Conservation (phyloP, 2,113 vertebrate genomes). For the Sporophila hypoxantha region DNA sequence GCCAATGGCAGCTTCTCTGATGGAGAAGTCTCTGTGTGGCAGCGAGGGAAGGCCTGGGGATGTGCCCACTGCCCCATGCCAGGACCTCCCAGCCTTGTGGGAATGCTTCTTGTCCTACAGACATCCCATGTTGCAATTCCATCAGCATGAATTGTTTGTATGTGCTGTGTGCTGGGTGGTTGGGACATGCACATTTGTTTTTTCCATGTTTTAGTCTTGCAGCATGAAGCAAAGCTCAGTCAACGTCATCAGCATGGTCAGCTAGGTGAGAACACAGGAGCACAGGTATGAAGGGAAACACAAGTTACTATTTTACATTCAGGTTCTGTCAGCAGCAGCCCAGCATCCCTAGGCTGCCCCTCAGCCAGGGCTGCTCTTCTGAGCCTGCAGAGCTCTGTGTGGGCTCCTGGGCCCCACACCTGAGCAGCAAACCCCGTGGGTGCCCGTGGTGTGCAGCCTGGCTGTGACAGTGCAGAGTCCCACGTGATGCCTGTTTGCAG, state of each 20-base stretch:
- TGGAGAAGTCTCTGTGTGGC: background rate
- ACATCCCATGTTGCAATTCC: background rate
- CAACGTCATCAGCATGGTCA: background rate
- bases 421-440: background rate
- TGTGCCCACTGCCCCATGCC: rapidly evolving
- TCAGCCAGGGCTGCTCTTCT: background rate
- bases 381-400: background rate
- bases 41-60: rapidly evolving
- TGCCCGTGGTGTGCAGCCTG: background rate
- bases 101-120: background rate
- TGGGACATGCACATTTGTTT: rapidly evolving
- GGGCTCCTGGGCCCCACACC: background rate
- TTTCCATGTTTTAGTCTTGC: background rate
- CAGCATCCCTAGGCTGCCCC: background rate
- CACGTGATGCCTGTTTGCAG: rapidly evolving
- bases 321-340: background rate
- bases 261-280: background rate
- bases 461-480: background rate
- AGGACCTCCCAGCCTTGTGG: rapidly evolving
- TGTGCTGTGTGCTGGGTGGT: rapidly evolving
- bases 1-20: background rate
- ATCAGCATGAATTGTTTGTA: rapidly evolving
- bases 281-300: background rate
- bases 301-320: background rate
- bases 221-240: background rate